Evolutionary conservation across 2,888 invertebrate species (phyloP), one percentile per base, ranked within the genome.

Genomic region (Galeruca laticollis): DNA sequence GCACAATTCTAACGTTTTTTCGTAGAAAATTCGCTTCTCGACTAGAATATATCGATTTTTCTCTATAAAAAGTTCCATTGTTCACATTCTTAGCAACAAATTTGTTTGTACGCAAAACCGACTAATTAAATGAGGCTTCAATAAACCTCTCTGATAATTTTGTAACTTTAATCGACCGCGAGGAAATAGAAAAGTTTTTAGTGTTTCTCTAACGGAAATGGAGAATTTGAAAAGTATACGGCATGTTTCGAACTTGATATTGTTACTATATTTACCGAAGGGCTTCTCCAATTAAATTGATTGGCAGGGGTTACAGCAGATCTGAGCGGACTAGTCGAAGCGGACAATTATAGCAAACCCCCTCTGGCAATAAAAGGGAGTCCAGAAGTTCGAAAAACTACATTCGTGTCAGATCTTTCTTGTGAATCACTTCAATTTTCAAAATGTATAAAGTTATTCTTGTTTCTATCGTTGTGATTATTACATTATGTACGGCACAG

Each of bases 251-350:
- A 61, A 61, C 21, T 61, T 40, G 43, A 60, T 60, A 40, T 77
- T 77, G 73, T 75, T 74, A 72, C 72, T 75, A 73, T 79, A 77
- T 80, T 79, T 80, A 78, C 76, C 54, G 71, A 79, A 78, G 75
- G 79, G 79, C 72, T 80, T 79, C 78, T 77, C 78, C 79, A 79
- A 81, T 81, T 79, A 80, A 79, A 80, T 78, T 77, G 77, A 79
- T 79, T 80, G 78, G 78, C 70, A 77, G 76, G 74, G 73, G 73
- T 72, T 57, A 65, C 49, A n/a, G 73, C 72, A 70, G 69, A 72
- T 33, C 31, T 31, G 57, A 64, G 66, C 66, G 37, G 66, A 49
- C 57, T 61, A 56, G 37, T 35, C 26, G 56, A 37, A 56, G 70
- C 66, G 60, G 49, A 63, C 67, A 72, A 69, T 70, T 69, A 66